Evolutionary conservation across 1,140 invertebrate species (phyloP), one percentile per base, ranked within the genome.

Genomic region (Listronotus oregonensis): DNA sequence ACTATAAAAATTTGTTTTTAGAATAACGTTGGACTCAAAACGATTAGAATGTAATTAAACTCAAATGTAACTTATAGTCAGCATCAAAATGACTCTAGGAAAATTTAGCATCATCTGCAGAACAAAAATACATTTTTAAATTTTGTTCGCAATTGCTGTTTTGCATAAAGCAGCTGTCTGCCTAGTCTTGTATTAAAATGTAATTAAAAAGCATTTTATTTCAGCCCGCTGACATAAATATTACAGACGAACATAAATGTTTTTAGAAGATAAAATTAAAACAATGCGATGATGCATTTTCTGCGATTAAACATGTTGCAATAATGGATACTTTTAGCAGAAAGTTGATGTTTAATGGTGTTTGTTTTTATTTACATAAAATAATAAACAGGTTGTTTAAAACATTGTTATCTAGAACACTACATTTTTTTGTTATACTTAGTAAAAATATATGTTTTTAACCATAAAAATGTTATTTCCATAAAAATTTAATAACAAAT

Each of bases 151-250:
- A 44, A 44, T 44, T 1, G 14, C 8, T 44, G 42, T 44, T 49
- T 49, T 49, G 46, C 46, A 49, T 49, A 27, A 49, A 49, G 18
- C 46, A 49, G 18, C 10, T 49, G 18, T 18, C 18, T 17, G 18
- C 18, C 46, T 37, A 49, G 18, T 49, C 46, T 27, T 49, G 46
- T 21, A 49, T 49, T 49, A 49, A 49, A 49, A 49, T 49, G 18
- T 21, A 49, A 49, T 49, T 49, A 49, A 49, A 49, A 49, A 49
- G 34, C 46, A 49, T 49, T 49, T 49, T 49, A 21, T 18, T 49
- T 49, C 18, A 27, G 15, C 18, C 15, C 9, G 46, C 18, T 27
- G 46, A 49, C 46, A 49, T 10, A 27, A 49, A 21, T 49, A 49
- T 21, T 49, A 49, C 15, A 18, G 46, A 2, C 14, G n/a, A 44